phyloP scores from a whole-genome alignment of 2,888 invertebrate species.

The Ptychoptera contaminata region DNA sequence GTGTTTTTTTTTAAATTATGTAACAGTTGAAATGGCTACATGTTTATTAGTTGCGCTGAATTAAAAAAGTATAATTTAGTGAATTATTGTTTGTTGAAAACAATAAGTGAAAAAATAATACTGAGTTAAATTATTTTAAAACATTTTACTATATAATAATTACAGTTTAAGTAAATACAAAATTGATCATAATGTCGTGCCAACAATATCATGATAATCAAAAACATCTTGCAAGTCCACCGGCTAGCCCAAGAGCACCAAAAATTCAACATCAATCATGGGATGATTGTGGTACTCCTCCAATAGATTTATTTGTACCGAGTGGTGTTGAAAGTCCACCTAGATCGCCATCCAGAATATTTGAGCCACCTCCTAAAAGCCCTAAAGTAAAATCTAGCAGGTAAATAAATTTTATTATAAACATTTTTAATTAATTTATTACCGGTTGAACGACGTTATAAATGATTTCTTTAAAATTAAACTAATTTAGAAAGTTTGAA shows the following conservation, averaged over 20 bases:
- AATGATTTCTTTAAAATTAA: not conserved
- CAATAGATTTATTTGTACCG: constrained; percentile 12
- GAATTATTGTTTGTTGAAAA: no score
- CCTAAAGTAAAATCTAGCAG: constrained; percentile 22
- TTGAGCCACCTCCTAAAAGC: constrained; percentile 19
- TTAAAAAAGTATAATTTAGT: no score
- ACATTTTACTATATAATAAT: no score
- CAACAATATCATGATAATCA: no score
- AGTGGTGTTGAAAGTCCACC: constrained; percentile 6
- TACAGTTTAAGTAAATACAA: no score
- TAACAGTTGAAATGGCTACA: no score
- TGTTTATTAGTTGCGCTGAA: no score
- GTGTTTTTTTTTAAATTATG: no score
- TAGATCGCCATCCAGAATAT: constrained; percentile 7
- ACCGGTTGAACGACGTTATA: not conserved
- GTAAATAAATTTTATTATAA: constrained; percentile 13
- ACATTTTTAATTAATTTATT: not conserved
- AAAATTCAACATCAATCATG: constrained; percentile 16
- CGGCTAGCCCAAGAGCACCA: constrained; percentile 17
- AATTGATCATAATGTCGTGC: no score
- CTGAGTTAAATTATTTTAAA: no score
- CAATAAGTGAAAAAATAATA: no score
- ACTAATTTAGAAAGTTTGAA: constrained; percentile 3
- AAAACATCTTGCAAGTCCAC: constrained; percentile 9
- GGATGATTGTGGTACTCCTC: constrained; percentile 14